Base-by-base conservation (phyloP, 2,797 vertebrate genomes). In the Hoplostethus mediterraneus region DNA sequence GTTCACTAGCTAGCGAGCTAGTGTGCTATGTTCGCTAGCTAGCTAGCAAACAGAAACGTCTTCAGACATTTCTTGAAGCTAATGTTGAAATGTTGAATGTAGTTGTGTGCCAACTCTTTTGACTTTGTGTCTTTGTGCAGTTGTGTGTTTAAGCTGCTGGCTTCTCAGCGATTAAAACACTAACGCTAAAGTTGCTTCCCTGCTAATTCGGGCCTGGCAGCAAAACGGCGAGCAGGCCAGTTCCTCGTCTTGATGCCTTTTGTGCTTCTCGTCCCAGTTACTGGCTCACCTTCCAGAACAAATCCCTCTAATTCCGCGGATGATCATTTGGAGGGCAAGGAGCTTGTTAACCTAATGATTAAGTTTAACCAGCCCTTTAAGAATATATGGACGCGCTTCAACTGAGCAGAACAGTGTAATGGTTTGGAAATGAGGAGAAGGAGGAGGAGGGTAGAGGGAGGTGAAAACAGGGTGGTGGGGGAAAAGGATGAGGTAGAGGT, bases 331-430 rank as follows among this genome's bases (percentile, higher is more conserved):
- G 95, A 96, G 96, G 96, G 85, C 88, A 88, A 93, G 95, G 94
- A 95, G 94, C 96, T 97, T 97, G 96, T 97, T 98, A 97, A 96
- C 93, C 95, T 96, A 96, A 97, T 98, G 96, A 98, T 98, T 96
- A 96, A 96, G 97, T 97, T 97, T 97, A 98, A 97, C 95, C 96
- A 95, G 95, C 95, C 97, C 95, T 97, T 96, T 95, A 97, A 97
- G 96, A 97, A 97, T 97, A 97, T 96, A 96, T 95, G 95, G 96
- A 96, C 92, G 89, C 94, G 96, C 95, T 97, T 95, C 92, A 87
- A 93, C 92, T 96, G 95, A 96, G 97, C 95, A 95, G 95, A 97
- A 96, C 95, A 90, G 94, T 93, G 94, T 97, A 97, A 97, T 97
- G 95, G 94, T 95, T 96, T 96, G 95, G 95, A 96, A 96, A 97